Base-by-base conservation (phyloP, 2,797 vertebrate species). In the Gambusia yucatana region DNA sequence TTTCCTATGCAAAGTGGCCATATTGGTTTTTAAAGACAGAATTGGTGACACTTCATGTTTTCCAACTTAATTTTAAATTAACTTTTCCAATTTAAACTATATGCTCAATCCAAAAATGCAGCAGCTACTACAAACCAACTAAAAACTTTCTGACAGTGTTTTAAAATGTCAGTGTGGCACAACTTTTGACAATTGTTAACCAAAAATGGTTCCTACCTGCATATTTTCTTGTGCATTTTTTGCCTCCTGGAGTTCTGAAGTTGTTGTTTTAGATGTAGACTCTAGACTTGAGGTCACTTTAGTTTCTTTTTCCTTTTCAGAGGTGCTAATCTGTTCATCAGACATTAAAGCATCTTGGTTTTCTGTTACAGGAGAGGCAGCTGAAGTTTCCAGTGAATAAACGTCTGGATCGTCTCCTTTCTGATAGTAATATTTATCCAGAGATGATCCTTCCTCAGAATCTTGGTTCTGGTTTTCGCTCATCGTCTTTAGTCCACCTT, bases 191-290 rank as follows among this genome's bases (percentile, higher is more conserved):
- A 55, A 55, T 16, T 39, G 20, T 22, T 41, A 9, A 39, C 63
- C 36, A 22, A 22, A 6, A 14, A 5, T 70, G 8, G 10, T 8
- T 65, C 91, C 88, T 78, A 94, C 93, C 88, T 87, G 73, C 16
- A 39, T 3, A 8, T 69, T 63, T 77, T 20, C 77, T 36, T 57
- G 2, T 4, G 39, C 36, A 25, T 39, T 39, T 69, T 33, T 41
- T 10, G 11, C 50, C 44, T 70, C 47, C 39, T 52, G 72, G 16
- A 44, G 39, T 11, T 44, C 57, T 77, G 73, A 43, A n/a, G 57
- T 55, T 22, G 76, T 79, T 4, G 22, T 75, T 74, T 74, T 70
- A 9, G 73, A 2, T n/a, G 43, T 25, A 46, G 43, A 33, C 48
- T 86, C 81, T 59, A 72, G 67, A 61, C 59, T 22, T 7, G 36